A percentile compares a stretch with the other conserved stretches of the same genome.
These are phyloP conservation scores for Eupleurogrammus muticus DNA, from an alignment of 2,797 vertebrate species.

Conservation along the genomic window DNA sequence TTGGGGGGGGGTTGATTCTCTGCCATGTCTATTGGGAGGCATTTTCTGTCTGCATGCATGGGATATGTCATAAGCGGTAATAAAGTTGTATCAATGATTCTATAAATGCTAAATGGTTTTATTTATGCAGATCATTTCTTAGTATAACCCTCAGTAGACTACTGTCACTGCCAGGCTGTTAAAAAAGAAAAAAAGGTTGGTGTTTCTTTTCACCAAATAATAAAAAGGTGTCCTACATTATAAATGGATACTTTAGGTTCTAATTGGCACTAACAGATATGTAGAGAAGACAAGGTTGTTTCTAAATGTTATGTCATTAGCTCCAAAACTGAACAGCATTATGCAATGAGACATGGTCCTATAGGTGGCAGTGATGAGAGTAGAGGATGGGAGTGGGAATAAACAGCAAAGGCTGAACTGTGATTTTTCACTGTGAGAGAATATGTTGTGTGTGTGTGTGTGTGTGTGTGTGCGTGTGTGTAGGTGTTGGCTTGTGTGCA, in stretches of 20 bases:
- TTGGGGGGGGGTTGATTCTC: slow-evolving; percentile 30
- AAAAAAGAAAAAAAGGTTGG: slow-evolving; percentile 15
- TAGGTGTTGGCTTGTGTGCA: slow-evolving; percentile 6
- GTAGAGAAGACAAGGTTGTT: slow-evolving; percentile 19
- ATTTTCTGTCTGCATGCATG: slow-evolving; percentile 40
- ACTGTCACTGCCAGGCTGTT: neutral
- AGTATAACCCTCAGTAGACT: neutral
- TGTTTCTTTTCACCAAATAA: slow-evolving; percentile 12
- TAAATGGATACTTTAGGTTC: slow-evolving; percentile 20
- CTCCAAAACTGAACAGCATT: slow-evolving; percentile 31
- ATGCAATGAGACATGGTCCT: slow-evolving; percentile 41
- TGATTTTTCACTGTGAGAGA: slow-evolving; percentile 40
- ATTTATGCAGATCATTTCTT: neutral
- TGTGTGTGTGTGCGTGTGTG: slow-evolving; percentile 23
- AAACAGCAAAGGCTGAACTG: slow-evolving; percentile 31
- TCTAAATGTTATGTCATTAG: slow-evolving; percentile 44
- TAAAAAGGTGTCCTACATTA: slow-evolving; percentile 23
- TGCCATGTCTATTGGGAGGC: slow-evolving; percentile 36
- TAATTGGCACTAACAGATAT: slow-evolving; percentile 5
- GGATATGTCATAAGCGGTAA: slow-evolving; percentile 11
- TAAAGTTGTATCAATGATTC: slow-evolving; percentile 34
- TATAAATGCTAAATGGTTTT: slow-evolving; percentile 18
- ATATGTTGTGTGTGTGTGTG: slow-evolving; percentile 34
- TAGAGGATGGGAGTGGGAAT: slow-evolving; percentile 34
- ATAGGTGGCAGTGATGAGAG: slow-evolving; percentile 69